Conservation (phyloP, 2,888 invertebrate genomes). For the Abscondita cerata region DNA sequence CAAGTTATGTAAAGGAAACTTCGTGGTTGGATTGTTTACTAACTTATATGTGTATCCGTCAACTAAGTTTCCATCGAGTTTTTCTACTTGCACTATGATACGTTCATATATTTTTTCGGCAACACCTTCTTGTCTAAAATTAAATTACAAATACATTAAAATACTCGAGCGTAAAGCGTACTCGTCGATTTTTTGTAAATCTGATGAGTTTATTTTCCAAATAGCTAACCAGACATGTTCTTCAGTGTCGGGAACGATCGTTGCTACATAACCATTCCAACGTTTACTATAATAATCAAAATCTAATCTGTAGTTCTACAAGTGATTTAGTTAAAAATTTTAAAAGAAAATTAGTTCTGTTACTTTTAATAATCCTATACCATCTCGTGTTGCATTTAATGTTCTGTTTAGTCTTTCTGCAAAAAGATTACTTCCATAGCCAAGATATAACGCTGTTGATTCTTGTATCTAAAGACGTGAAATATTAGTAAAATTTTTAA, state of each 20-base stretch:
- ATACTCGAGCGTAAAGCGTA: too few relatives aligned
- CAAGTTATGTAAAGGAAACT: slow-evolving; percentile 58
- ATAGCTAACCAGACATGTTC: slow-evolving; percentile 77
- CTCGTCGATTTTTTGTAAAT: slow-evolving; percentile 66
- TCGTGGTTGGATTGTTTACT: slow-evolving; percentile 63
- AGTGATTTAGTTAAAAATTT: not conserved
- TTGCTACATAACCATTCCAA: slow-evolving; percentile 86
- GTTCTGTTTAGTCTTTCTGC: slow-evolving; percentile 81
- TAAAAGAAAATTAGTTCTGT: not conserved
- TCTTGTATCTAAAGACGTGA: too few relatives aligned
- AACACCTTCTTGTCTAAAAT: slow-evolving; percentile 72
- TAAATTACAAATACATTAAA: too few relatives aligned
- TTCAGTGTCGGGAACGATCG: slow-evolving; percentile 70
- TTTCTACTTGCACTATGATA: slow-evolving; percentile 66
- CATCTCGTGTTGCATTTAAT: slow-evolving; percentile 73
- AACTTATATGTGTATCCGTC: slow-evolving; percentile 77
- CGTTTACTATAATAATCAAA: slow-evolving; percentile 68
- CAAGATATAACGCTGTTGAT: slow-evolving; percentile 84
- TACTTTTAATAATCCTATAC: slow-evolving; percentile 72
- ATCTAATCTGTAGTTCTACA: slow-evolving; percentile 67
- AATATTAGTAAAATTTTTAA: too few relatives aligned
- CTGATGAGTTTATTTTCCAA: slow-evolving; percentile 72
- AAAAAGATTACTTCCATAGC: slow-evolving; percentile 88
- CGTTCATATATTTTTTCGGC: slow-evolving; percentile 72
- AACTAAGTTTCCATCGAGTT: slow-evolving; percentile 61